Evolutionary conservation across 2,888 invertebrate genomes (phyloP).

Genomic region (Tenthredo distinguenda): DNA sequence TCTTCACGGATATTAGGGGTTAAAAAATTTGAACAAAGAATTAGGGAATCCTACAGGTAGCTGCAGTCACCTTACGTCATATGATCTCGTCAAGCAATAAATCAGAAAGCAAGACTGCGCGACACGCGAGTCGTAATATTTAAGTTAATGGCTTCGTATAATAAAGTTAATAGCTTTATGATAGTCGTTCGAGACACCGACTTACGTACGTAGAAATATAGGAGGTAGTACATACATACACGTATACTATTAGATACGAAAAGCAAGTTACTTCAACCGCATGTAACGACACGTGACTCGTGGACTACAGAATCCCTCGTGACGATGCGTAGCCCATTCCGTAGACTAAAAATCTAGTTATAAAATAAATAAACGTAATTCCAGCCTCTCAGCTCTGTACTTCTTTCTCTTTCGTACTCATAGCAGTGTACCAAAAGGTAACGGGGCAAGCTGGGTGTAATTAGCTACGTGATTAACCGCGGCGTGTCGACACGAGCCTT

Average conservation of each 20-base stretch:
- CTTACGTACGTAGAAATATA: slow-evolving; percentile 26
- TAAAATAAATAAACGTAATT: background rate
- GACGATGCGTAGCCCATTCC: background rate
- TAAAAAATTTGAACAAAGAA: background rate
- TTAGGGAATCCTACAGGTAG: slow-evolving; percentile 52
- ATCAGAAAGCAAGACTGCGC: slow-evolving; percentile 68
- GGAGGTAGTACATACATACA: background rate
- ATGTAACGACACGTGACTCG: slow-evolving; percentile 29
- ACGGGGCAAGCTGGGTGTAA: background rate
- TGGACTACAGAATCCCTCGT: background rate
- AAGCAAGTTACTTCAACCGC: slow-evolving; percentile 13
- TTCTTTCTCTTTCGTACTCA: background rate
- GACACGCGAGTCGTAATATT: slow-evolving; percentile 77
- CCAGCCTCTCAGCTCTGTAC: background rate
- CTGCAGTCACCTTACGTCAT: slow-evolving; percentile 55
- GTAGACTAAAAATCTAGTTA: background rate
- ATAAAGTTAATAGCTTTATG: slow-evolving; percentile 78
- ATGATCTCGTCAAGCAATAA: slow-evolving; percentile 71
- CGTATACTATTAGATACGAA: background rate
- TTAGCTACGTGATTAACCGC: slow-evolving; percentile 41
- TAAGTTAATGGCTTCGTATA: slow-evolving; percentile 77
- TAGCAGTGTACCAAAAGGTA: background rate
- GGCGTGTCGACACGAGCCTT: slow-evolving; percentile 12
- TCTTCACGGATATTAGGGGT: background rate
- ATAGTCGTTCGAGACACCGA: slow-evolving; percentile 70